A percentile compares a stretch with the other conserved stretches of the same genome.
phyloP scores from a whole-genome alignment of 1,140 invertebrate species.

The Atopsyche davidsoni region DNA sequence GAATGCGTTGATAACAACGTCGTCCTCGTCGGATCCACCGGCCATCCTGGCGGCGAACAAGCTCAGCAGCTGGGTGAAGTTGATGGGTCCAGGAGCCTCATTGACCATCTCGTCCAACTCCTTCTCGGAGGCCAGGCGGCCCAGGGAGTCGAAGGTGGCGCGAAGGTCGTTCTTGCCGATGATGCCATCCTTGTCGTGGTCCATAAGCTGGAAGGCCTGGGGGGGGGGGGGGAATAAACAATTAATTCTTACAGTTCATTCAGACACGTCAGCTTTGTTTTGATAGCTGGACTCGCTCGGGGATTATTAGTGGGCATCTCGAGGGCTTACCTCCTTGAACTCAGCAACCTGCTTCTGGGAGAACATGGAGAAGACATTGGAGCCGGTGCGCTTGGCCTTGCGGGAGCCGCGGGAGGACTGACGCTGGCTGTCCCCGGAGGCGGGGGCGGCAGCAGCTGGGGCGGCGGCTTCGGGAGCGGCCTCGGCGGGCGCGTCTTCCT shows the following conservation, averaged over 20 bases:
- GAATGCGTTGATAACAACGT: constrained; percentile 91
- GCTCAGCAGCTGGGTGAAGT: constrained; percentile 90
- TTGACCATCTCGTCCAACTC: constrained; percentile 87
- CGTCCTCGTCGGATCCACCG: constrained; percentile 83
- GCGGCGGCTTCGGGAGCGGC: constrained; percentile 55
- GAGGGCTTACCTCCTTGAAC: constrained; percentile 80
- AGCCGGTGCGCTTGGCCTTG: constrained; percentile 80
- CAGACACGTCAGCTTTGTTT: too few species aligned
- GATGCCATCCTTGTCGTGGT: constrained; percentile 97
- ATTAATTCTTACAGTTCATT: too few species aligned
- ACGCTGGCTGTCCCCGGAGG: constrained; percentile 50
- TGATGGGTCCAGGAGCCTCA: constrained; percentile 88
- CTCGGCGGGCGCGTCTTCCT: constrained; percentile 57
- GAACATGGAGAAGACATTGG: constrained; percentile 95
- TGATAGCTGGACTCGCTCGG: not conserved
- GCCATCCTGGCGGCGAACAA: constrained; percentile 87
- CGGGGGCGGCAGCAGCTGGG: constrained; percentile 52
- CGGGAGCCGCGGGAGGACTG: constrained; percentile 59
- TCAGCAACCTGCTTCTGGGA: constrained; percentile 90
- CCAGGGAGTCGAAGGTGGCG: constrained; percentile 91
- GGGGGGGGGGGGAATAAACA: too few species aligned
- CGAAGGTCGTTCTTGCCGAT: constrained; percentile 94
- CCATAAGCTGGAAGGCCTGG: constrained; percentile 96
- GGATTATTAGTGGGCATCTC: not conserved
- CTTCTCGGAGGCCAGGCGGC: constrained; percentile 82